These are phyloP conservation scores for Allophyes oxyacanthae DNA, from an alignment of 2,888 invertebrate genomes.

Conservation along the genomic window DNA sequence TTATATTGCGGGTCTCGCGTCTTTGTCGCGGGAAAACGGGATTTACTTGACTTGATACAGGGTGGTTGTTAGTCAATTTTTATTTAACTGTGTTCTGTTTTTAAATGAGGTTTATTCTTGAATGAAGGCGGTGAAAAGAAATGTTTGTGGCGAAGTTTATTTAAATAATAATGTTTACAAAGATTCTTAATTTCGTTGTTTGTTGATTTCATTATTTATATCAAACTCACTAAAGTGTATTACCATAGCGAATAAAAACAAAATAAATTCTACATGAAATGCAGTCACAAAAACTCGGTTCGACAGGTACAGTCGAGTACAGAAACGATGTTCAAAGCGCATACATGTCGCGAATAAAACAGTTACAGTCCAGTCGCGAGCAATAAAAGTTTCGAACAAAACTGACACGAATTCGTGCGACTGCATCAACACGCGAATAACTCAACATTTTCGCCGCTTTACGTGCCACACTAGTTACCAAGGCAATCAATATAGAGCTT, in stretches of 20 bases:
- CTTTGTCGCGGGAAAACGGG: conserved; percentile 7
- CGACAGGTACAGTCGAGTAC: conserved; percentile 8
- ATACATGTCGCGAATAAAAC: conserved; percentile 1
- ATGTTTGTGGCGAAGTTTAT: not conserved
- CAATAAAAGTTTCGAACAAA: conserved; percentile 20
- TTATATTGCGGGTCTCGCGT: conserved; percentile 14
- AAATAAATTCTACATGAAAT: conserved; percentile 5
- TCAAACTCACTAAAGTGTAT: too few relatives aligned
- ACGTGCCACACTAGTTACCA: too few relatives aligned
- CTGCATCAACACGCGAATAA: conserved; percentile 3
- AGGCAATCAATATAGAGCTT: too few relatives aligned
- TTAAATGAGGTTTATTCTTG: conserved; percentile 17
- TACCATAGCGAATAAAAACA: not conserved
- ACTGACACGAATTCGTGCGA: conserved; percentile 9
- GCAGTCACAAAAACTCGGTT: not conserved
- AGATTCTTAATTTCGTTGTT: too few relatives aligned
- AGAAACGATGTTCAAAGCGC: conserved; percentile 7
- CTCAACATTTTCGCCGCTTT: not conserved
- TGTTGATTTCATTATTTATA: too few relatives aligned
- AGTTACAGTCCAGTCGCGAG: conserved; percentile 19
- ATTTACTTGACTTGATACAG: conserved; percentile 29
- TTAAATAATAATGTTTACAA: not conserved
- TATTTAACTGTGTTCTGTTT: conserved; percentile 35
- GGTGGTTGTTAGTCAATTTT: conserved; percentile 36
- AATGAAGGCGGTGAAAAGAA: not conserved